Evolutionary conservation across 2,113 vertebrate species (phyloP), one percentile per base, ranked within the genome.

Genomic region (Scolopax mira): DNA sequence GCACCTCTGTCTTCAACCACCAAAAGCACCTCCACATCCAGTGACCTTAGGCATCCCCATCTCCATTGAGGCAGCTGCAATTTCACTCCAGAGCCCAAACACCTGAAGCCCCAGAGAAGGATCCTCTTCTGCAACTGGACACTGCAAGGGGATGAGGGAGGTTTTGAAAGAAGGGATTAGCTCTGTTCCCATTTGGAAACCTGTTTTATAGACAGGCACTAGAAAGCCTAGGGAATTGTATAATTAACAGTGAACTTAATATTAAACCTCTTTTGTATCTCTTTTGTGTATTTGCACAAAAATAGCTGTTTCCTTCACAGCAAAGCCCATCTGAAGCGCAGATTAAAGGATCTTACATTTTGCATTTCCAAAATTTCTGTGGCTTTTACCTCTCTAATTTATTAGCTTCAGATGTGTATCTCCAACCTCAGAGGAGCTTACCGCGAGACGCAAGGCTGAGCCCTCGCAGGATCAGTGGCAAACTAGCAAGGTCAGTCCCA

Each of bases 401-500:
- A 60, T 93, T 55, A 78, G 64, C 82, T 66, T 86, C 93, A 88
- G 81, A 79, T 79, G 79, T 58, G 62, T 83, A 73, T 88, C 91
- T 85, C 60, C 82, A 46, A 12, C 28, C 94, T 90, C 90, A 66
- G 71, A 46, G 83, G 93, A 90, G 79, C 85, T 80, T 18, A 74
- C 16, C 1, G 2, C 1, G 14, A 82, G 89, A 82, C 27, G 88
- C 73, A 23, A 61, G 91, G 92, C 88, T 94, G 94, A 97, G 93
- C 94, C 91, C 89, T 51, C 1, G 16, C 94, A 88, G 90, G 93
- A 94, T 88, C 95, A 67, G 88, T 74, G 89, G 85, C 95, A 95
- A 80, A 85, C 55, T 31, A 88, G 71, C 94, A 90, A 95, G 95
- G 95, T 95, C 94, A 94, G 85, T 3, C 75, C 88, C 94, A 83